Evolutionary conservation across 2,797 vertebrate genomes (phyloP).

Genomic region (Anableps anableps): DNA sequence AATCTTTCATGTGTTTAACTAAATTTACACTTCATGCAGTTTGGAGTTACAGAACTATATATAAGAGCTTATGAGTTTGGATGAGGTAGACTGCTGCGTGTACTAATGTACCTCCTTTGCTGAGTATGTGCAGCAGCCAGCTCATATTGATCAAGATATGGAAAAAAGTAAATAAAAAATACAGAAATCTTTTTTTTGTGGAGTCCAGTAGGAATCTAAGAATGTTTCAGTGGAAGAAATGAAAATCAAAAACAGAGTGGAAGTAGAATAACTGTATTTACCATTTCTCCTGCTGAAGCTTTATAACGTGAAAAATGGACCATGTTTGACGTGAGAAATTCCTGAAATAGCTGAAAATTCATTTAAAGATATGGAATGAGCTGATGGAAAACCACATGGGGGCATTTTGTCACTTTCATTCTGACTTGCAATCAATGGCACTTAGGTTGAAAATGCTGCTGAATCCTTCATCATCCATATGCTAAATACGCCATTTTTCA

Average conservation of each 20-base stretch:
- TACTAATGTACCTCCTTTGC: neutral
- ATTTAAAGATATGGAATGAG: conserved; percentile 53
- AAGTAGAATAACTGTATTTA: conserved; percentile 20
- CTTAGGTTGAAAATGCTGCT: conserved; percentile 63
- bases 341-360: conserved; percentile 59
- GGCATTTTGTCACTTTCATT: conserved; percentile 56
- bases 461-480: conserved; percentile 74
- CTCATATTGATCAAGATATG: conserved; percentile 25
- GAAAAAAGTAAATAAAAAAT: conserved; percentile 43
- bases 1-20: conserved; percentile 22
- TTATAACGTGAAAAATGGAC: conserved; percentile 19
- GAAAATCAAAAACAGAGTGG: conserved; percentile 21
- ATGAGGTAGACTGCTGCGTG: conserved; percentile 32
- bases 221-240: conserved; percentile 43
- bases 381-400: conserved; percentile 54
- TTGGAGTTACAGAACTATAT: conserved; percentile 22
- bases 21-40: conserved; percentile 24
- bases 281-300: conserved; percentile 8
- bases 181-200: conserved; percentile 30
- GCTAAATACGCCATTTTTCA: conserved; percentile 76
- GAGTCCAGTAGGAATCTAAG: conserved; percentile 19
- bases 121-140: neutral
- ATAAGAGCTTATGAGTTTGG: conserved; percentile 39
- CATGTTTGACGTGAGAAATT: conserved; percentile 50
- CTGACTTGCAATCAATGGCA: conserved; percentile 64